Percentiles rank a stretch among this genome's conserved stretches.
phyloP scores from a whole-genome alignment of 1,140 invertebrate genomes.

The Saccostrea glomerata region DNA sequence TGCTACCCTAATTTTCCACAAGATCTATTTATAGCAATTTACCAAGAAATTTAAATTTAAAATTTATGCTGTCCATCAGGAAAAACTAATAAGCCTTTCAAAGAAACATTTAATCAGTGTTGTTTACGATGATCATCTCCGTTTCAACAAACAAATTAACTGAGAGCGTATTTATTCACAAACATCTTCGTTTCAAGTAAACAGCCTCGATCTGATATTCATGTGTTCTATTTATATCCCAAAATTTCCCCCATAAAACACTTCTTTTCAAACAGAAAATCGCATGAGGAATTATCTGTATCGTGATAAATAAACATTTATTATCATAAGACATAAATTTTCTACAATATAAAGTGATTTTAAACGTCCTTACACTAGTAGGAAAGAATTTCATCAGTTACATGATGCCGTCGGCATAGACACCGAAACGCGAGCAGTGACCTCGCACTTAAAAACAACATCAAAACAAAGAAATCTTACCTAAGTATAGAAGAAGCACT shows the following conservation, averaged over 20 bases:
- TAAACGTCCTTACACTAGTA: neutral
- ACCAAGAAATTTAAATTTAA: slow-evolving; percentile 26
- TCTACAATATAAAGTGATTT: neutral
- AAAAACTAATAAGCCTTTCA: neutral
- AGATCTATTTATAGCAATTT: slow-evolving; percentile 15
- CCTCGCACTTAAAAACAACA: neutral
- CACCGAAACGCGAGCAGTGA: slow-evolving; percentile 32
- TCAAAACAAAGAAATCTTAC: slow-evolving; percentile 31
- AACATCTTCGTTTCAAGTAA: slow-evolving; percentile 28
- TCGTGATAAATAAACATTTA: neutral
- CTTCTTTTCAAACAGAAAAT: neutral
- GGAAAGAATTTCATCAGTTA: neutral
- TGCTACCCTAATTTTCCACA: neutral
- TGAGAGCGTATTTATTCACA: neutral
- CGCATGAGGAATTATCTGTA: neutral
- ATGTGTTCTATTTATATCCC: slow-evolving; percentile 21
- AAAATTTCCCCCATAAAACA: slow-evolving; percentile 22
- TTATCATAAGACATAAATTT: too few species aligned
- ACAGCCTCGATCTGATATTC: slow-evolving; percentile 3
- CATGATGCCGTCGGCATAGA: slow-evolving; percentile 36
- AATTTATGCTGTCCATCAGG: neutral
- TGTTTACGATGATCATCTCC: neutral
- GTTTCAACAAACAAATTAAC: neutral
- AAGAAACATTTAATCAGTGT: neutral
- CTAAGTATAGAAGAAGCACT: neutral